These are phyloP conservation scores for Loriculus beryllinus DNA, from an alignment of 2,797 vertebrate genomes.

Conservation along the genomic window DNA sequence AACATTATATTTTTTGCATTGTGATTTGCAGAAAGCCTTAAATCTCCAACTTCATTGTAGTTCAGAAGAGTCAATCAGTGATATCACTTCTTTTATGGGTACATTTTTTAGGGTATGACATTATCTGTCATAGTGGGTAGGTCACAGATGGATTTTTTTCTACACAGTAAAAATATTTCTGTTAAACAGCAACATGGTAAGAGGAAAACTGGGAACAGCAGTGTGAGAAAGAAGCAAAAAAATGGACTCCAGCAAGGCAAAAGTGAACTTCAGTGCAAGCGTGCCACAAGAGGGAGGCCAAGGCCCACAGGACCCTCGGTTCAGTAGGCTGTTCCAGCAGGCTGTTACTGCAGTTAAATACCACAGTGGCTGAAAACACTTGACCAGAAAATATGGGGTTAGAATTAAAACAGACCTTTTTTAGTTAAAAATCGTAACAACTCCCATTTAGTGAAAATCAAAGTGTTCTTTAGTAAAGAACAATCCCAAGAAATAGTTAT, in stretches of 20 bases:
- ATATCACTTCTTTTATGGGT: background rate
- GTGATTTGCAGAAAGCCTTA: background rate
- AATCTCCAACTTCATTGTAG: background rate
- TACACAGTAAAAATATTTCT: background rate
- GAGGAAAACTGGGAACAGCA: background rate
- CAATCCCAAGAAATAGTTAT: background rate
- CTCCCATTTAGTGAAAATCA: background rate
- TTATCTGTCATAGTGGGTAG: background rate
- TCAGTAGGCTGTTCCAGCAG: background rate
- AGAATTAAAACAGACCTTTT: background rate
- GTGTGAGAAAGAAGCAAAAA: background rate
- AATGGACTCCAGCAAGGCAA: background rate
- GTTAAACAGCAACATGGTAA: background rate
- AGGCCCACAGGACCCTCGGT: background rate
- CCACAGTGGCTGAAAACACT: background rate
- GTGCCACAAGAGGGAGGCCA: conserved; percentile 57
- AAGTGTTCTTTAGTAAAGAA: background rate
- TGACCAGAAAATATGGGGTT: background rate
- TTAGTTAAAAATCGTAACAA: background rate
- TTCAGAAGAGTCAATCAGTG: background rate
- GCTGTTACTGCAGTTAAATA: background rate
- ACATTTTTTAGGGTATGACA: background rate
- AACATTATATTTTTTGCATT: background rate
- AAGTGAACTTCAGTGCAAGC: background rate
- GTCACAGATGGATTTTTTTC: background rate